Conservation (phyloP, 2,113 vertebrate species). For the Psophia crepitans region DNA sequence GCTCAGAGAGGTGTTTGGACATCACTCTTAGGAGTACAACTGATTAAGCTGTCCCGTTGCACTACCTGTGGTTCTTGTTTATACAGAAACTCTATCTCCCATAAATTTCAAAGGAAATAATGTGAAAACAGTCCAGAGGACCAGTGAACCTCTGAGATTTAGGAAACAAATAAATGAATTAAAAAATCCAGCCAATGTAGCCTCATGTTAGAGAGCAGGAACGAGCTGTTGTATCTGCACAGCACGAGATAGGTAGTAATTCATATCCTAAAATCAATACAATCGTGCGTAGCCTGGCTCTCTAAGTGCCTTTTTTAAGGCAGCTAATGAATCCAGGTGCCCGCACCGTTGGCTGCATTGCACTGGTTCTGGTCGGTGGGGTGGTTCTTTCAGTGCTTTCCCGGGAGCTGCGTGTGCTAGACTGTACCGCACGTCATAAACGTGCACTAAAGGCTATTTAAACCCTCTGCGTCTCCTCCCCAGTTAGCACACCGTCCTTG, state of each 20-base stretch:
- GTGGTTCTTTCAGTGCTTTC: neutral
- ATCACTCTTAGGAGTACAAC: neutral
- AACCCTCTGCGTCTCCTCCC: neutral
- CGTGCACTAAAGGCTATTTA: neutral
- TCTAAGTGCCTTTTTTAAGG: neutral
- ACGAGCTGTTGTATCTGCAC: neutral
- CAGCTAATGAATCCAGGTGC: neutral
- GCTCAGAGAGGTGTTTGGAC: neutral
- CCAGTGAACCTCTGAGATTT: neutral
- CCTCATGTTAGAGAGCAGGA: neutral
- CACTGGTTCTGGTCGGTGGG: too few species aligned
- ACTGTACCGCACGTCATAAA: neutral
- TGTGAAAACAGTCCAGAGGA: too few species aligned
- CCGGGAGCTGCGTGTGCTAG: too few species aligned
- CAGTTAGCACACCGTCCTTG: neutral
- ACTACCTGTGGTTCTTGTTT: neutral
- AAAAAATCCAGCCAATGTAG: neutral
- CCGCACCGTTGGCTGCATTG: neutral
- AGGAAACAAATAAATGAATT: neutral
- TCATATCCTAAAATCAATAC: neutral
- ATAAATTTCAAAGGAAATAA: too few species aligned
- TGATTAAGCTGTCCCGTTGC: neutral
- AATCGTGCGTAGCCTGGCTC: rapidly evolving
- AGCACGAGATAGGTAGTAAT: neutral
- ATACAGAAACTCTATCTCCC: too few species aligned